Percentiles rank a stretch among this genome's conserved stretches.
These are phyloP conservation scores for Hydra vulgaris DNA, from an alignment of 30 jellyfish, hydroid and myxozoan genomes.

Conservation along the genomic window DNA sequence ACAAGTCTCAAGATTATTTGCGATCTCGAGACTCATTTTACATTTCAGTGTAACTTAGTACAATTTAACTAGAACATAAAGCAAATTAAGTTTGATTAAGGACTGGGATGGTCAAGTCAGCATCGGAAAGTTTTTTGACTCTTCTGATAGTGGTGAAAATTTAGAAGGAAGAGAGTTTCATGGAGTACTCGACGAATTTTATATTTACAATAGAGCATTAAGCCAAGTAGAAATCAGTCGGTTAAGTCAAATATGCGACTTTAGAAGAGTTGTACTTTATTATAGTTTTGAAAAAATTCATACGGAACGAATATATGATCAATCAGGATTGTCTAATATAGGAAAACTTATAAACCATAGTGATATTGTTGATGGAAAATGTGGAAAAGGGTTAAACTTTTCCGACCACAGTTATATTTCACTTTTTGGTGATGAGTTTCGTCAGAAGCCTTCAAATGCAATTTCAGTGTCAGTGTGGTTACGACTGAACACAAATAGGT, in stretches of 20 bases:
- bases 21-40: too few relatives aligned
- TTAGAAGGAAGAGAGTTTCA: constrained; percentile 73
- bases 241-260: constrained; percentile 77
- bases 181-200: constrained; percentile 72
- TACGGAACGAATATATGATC: constrained; percentile 42
- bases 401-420: constrained; percentile 39
- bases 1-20: too few relatives aligned
- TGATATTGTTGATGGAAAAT: constrained; percentile 44
- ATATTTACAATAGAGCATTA: constrained; percentile 54
- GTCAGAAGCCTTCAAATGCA: constrained; percentile 78
- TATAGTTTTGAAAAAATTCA: constrained; percentile 43
- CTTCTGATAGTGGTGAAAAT: constrained; percentile 65
- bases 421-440: constrained; percentile 53
- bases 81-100: constrained; percentile 9
- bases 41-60: too few relatives aligned
- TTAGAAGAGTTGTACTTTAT: constrained; percentile 56
- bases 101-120: constrained; percentile 86
- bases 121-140: constrained; percentile 66
- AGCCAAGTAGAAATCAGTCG: constrained; percentile 53
- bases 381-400: constrained; percentile 70
- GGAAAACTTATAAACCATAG: constrained; percentile 46
- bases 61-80: too few relatives aligned
- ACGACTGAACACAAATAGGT: constrained; percentile 82
- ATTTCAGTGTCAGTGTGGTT: constrained; percentile 68
- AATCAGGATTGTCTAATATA: constrained; percentile 67